phyloP scores from a whole-genome alignment of 2,797 vertebrate genomes.

The Sitta carolinensis region DNA sequence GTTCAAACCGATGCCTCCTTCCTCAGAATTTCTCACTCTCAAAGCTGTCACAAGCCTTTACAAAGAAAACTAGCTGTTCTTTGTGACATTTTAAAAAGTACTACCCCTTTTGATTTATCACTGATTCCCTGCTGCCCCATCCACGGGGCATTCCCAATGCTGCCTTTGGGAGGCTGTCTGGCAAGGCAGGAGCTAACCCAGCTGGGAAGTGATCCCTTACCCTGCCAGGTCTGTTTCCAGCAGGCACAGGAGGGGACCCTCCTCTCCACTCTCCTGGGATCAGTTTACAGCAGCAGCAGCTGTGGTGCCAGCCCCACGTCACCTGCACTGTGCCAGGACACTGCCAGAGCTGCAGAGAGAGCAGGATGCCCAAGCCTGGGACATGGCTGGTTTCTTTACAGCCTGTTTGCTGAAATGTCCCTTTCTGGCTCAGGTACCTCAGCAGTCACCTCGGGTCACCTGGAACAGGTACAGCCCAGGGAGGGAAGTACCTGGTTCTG shows the following conservation, averaged over 20 bases:
- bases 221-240: background rate
- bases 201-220: background rate
- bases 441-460: background rate
- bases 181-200: background rate
- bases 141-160: accelerated
- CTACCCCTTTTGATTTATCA: background rate
- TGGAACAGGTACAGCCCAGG: background rate
- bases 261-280: background rate
- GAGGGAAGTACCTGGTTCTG: background rate
- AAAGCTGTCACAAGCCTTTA: background rate
- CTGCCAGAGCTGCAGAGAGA: background rate
- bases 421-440: background rate
- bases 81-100: background rate
- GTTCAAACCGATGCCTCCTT: background rate
- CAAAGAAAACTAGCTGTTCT: background rate
- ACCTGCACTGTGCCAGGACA: background rate
- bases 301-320: accelerated
- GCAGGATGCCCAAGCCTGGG: background rate
- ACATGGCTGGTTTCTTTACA: background rate
- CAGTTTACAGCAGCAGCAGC: background rate
- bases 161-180: background rate
- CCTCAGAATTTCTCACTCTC: background rate
- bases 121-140: background rate
- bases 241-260: background rate
- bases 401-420: background rate